A percentile compares a stretch with the other conserved stretches of the same genome.
Evolutionary conservation across 2,797 vertebrate genomes (phyloP).

Genomic region (Pitangus sulphuratus): DNA sequence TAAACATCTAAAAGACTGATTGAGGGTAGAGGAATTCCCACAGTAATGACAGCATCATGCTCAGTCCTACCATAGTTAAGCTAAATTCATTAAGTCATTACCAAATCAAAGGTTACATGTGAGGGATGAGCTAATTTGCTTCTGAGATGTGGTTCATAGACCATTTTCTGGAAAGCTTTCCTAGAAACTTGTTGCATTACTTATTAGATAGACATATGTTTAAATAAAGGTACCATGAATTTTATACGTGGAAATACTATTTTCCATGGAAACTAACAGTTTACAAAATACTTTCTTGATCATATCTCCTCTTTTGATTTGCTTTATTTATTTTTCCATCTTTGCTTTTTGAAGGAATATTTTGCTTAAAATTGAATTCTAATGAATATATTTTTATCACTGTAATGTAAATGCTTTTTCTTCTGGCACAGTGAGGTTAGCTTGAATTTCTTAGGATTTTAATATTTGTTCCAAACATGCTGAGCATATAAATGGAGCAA

Average conservation of each 20-base stretch:
- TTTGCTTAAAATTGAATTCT: not conserved
- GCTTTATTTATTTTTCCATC: not conserved
- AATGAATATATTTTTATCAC: not conserved
- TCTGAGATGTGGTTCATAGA: slow-evolving; percentile 15
- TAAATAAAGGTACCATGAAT: not conserved
- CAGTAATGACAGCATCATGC: not conserved
- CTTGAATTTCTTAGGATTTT: slow-evolving; percentile 11
- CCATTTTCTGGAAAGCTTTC: slow-evolving; percentile 30
- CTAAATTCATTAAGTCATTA: slow-evolving; percentile 42
- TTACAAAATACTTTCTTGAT: not conserved
- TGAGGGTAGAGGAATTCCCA: slow-evolving; percentile 2
- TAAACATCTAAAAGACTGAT: slow-evolving; percentile 18
- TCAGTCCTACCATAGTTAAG: not conserved
- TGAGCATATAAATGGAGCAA: not conserved
- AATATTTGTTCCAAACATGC: slow-evolving; percentile 20
- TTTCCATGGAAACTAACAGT: not conserved
- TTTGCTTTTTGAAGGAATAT: slow-evolving; percentile 26
- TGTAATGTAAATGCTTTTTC: slow-evolving; percentile 10
- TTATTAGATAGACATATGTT: not conserved
- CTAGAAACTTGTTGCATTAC: slow-evolving; percentile 17
- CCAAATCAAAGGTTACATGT: not conserved
- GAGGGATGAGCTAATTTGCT: slow-evolving; percentile 4
- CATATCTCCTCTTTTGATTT: not conserved
- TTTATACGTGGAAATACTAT: slow-evolving; percentile 22
- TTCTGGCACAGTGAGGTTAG: slow-evolving; percentile 13